Base-by-base conservation (phyloP, 2,888 invertebrate genomes). In the Dicycla oo region DNA sequence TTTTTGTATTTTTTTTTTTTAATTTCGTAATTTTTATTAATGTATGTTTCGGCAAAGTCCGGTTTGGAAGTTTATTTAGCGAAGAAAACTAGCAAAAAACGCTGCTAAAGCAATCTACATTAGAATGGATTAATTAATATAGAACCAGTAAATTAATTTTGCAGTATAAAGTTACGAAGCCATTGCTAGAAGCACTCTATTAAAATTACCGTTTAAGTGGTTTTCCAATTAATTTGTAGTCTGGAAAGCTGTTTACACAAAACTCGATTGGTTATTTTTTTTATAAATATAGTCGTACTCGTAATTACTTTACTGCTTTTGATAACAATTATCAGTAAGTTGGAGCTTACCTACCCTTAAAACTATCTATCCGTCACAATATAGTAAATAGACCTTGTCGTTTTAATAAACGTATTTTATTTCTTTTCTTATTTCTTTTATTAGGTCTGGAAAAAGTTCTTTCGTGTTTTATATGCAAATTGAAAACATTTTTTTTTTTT, bases 11-110 rank as follows among this genome's bases (percentile, higher is more conserved):
- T n/a, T n/a, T n/a, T n/a, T n/a, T n/a, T n/a, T n/a, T n/a, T n/a
- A n/a, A n/a, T n/a, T n/a, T n/a, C n/a, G n/a, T n/a, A n/a, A n/a
- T n/a, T n/a, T n/a, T n/a, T n/a, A n/a, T n/a, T n/a, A n/a, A n/a
- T n/a, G n/a, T n/a, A n/a, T n/a, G n/a, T n/a, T n/a, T n/a, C n/a
- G n/a, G n/a, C n/a, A 10, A 38, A 62, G 49, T n/a, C 26, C 26
- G 13, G 4, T 43, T 56, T 57, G 0, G 15, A 62, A 77, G 34
- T 51, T 49, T 45, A 38, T n/a, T 69, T 45, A 23, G 15, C 5
- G 6, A 62, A 56, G 45, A 77, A 77, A 77, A 62, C 49, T 23
- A 11, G 49, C 45, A 13, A 76, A 56, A 13, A 76, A 56, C 61
- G 49, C 13, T 49, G 20, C 20, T n/a, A 60, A 60, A 76, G 49